Evolutionary conservation across 2,113 vertebrate genomes (phyloP), one percentile per base, ranked within the genome.

Genomic region (Nesogale talazaci): DNA sequence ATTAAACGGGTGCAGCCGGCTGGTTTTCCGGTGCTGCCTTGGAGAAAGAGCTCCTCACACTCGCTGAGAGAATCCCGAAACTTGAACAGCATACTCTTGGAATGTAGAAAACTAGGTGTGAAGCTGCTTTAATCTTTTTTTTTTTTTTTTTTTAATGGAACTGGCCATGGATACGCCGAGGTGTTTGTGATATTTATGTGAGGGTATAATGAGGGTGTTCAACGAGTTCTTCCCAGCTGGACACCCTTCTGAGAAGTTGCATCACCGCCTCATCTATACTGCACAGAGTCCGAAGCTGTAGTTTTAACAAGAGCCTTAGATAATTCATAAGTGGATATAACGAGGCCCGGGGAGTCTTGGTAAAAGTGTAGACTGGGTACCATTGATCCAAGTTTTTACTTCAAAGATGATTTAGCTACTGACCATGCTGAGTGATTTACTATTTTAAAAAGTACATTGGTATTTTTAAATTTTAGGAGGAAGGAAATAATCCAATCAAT

Each of bases 31-130:
- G 36, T 91, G 79, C 56, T 85, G 29, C 74, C 2, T 78, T 91
- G 40, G 59, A 94, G 46, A 91, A 94, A 82, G 88, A 2, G n/a
- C 83, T 86, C 46, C 88, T 94, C 46, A 94, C 83, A 70, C 81
- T 86, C 89, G 31, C 80, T 74, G 74, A 84, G 89, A 88, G 85
- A 91, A 9, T 57, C 69, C 65, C 86, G 89, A 90, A 92, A 93
- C 69, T 92, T 79, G 57, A 91, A 70, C 89, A 89, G 77, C 91
- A 82, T 75, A 67, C 69, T 40, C 76, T 11, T 85, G 81, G 20
- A 86, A 94, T 76, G 65, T 89, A 93, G 93, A 74, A 92, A 95
- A 90, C 72, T 57, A 63, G 80, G 56, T 93, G 76, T 90, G 90
- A 96, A 94, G 85, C 90, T 89, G 59, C 93, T 90, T 31, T 79